Evolutionary conservation across 1,140 invertebrate species (phyloP).

Genomic region (Luehdorfia chinensis): DNA sequence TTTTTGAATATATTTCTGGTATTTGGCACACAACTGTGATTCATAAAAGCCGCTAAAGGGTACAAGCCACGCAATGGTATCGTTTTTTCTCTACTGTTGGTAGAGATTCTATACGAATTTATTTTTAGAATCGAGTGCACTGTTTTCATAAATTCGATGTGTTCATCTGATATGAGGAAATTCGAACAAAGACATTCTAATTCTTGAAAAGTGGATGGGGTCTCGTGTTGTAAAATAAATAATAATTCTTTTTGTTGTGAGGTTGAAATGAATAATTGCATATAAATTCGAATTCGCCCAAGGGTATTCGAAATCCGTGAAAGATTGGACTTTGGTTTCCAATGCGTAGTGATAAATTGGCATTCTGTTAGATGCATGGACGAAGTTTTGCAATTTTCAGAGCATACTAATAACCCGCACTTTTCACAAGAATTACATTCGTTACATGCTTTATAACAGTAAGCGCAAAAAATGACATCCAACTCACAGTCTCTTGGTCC

Average conservation of each 20-base stretch:
- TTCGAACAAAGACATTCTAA: constrained; percentile 73
- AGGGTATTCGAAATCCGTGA: constrained; percentile 56
- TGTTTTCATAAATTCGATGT: constrained; percentile 78
- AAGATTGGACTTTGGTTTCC: constrained; percentile 54
- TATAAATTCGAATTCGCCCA: constrained; percentile 71
- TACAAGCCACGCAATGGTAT: constrained; percentile 82
- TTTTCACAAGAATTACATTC: constrained; percentile 68
- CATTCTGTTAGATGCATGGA: constrained; percentile 78
- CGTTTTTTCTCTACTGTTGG: constrained; percentile 41
- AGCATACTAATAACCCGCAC: constrained; percentile 79
- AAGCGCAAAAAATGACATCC: constrained; percentile 69
- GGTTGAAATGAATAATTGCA: constrained; percentile 77
- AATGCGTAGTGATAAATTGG: constrained; percentile 70
- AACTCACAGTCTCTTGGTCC: constrained; percentile 76
- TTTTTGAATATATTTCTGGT: constrained; percentile 81
- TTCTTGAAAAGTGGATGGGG: constrained; percentile 72
- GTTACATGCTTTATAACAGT: constrained; percentile 73
- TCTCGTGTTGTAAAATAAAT: constrained; percentile 76
- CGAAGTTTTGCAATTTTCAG: constrained; percentile 72
- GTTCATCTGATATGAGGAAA: constrained; percentile 72
- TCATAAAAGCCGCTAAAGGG: constrained; percentile 83
- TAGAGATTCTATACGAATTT: constrained; percentile 83
- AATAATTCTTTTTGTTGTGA: constrained; percentile 75
- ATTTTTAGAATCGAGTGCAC: constrained; percentile 82
- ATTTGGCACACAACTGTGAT: constrained; percentile 87